These are phyloP conservation scores for Taphrorychus bicolor DNA, from an alignment of 2,888 invertebrate genomes.

Conservation along the genomic window DNA sequence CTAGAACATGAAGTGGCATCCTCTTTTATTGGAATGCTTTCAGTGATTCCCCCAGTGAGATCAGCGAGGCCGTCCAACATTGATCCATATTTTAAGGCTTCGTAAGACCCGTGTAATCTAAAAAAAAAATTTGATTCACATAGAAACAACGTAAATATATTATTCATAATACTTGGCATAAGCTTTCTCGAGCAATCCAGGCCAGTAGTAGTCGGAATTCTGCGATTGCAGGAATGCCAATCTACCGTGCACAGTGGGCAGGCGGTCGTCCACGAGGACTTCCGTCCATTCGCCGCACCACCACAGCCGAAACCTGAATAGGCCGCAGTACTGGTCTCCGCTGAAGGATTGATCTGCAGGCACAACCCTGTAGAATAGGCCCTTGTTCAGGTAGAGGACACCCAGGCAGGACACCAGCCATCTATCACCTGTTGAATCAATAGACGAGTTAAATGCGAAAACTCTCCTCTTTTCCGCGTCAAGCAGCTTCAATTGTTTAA, in stretches of 20 bases:
- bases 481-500: not conserved
- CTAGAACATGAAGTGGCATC: conserved; percentile 71
- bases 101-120: conserved; percentile 91
- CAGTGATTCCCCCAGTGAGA: conserved; percentile 88
- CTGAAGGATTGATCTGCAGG: conserved; percentile 88
- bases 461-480: no score
- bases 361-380: conserved; percentile 88
- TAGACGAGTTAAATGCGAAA: no score
- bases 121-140: not conserved
- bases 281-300: conserved; percentile 95
- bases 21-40: conserved; percentile 76
- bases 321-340: conserved; percentile 74
- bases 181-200: conserved; percentile 88
- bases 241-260: conserved; percentile 87
- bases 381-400: conserved; percentile 82
- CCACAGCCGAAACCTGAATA: conserved; percentile 86
- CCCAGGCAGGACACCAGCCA: conserved; percentile 92
- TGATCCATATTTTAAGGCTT: conserved; percentile 92
- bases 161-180: conserved; percentile 77
- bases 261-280: conserved; percentile 85
- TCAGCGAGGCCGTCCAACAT: conserved; percentile 87
- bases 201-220: conserved; percentile 85
- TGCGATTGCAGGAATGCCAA: conserved; percentile 86
- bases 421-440: conserved; percentile 88
- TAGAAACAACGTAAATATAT: not conserved